Evolutionary conservation across 2,113 vertebrate genomes (phyloP).

Genomic region (Oryzias curvinotus): DNA sequence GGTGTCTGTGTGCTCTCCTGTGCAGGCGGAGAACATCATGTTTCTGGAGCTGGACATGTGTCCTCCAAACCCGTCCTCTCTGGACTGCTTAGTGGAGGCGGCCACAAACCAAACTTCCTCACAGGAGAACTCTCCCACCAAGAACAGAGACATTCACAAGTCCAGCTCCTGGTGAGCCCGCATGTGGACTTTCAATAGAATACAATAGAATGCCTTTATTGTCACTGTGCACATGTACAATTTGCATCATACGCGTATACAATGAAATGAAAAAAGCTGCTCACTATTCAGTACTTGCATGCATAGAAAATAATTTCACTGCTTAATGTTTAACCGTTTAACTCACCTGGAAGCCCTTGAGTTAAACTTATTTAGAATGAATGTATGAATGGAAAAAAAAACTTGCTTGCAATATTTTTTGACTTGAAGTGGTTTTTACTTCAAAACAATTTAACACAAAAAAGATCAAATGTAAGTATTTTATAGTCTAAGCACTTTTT

Average conservation of each 20-base stretch:
- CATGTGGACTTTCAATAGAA: conserved; percentile 1
- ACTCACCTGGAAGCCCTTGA: too few relatives aligned
- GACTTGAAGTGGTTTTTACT: not conserved
- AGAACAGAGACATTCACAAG: conserved; percentile 84
- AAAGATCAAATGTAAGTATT: too few relatives aligned
- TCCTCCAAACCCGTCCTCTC: conserved; percentile 84
- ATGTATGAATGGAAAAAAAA: too few relatives aligned
- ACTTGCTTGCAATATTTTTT: not conserved
- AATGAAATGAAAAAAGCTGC: too few relatives aligned
- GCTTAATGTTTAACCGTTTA: too few relatives aligned
- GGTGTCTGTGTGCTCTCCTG: not conserved
- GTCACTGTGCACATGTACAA: too few relatives aligned
- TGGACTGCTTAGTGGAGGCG: conserved; percentile 78
- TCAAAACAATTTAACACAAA: not conserved
- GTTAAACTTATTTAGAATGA: too few relatives aligned
- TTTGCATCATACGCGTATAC: too few relatives aligned
- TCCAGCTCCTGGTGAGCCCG: conserved; percentile 89
- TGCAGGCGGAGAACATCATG: conserved; percentile 95
- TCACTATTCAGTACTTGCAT: too few relatives aligned
- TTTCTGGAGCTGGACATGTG: conserved; percentile 92
- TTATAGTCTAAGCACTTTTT: too few relatives aligned
- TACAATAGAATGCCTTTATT: too few relatives aligned
- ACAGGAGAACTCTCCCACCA: conserved; percentile 79
- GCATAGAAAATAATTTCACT: too few relatives aligned
- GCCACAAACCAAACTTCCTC: conserved; percentile 81